Base-by-base conservation (phyloP, 1,140 invertebrate genomes). In the Amyelois transitella region DNA sequence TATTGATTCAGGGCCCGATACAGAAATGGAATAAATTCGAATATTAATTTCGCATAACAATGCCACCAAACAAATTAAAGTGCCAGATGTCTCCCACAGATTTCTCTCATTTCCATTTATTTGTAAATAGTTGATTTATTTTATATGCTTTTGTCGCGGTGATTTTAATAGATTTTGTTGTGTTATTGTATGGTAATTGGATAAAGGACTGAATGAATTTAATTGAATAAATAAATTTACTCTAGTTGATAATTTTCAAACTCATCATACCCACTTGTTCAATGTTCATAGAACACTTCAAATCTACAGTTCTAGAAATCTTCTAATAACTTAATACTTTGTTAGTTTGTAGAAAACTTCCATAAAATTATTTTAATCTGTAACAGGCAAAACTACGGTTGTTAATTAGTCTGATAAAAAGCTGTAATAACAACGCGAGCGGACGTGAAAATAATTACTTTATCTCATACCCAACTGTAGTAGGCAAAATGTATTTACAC, bases 31-130 rank as follows among this genome's bases (percentile, higher is more conserved):
- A 86, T 86, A 86, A 86, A 86, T 86, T 86, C 72, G 83, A 87
- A 87, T 87, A 87, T 86, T 87, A 87, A 87, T 87, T 85, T 80
- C 68, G 75, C 76, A 80, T 79, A 81, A 87, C 84, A 87, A 86
- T 85, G 76, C 65, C 68, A 66, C 68, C 77, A 79, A 84, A 83
- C 76, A 83, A 87, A 87, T 86, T 86, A 84, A 83, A 84, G 79
- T 82, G 77, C 76, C 82, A 86, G 84, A 86, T 87, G 84, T 86
- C 81, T 74, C 71, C 58, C 58, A 66, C 75, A 84, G 81, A 77
- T 67, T 64, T 61, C 65, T 51, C 58, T 47, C 55, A 57, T 57
- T 57, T 57, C 55, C 55, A 57, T 56, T 56, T 56, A 57, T 57
- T 51, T 57, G 22, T 57, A 56, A 32, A 50, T 56, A 57, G 55